phyloP scores from a whole-genome alignment of 2,113 vertebrate genomes.

The Anas platyrhynchos region DNA sequence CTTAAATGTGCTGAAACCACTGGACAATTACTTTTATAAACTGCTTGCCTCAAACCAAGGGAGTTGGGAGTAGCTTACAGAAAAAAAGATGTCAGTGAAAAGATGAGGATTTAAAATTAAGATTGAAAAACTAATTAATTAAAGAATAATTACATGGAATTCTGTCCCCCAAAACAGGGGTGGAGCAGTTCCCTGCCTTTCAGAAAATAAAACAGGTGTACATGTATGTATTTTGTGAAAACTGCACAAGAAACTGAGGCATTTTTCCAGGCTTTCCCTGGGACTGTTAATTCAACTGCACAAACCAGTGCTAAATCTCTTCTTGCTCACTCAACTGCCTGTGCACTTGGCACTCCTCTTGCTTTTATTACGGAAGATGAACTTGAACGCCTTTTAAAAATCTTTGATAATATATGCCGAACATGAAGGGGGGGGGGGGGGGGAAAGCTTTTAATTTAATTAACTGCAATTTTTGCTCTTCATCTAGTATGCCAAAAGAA shows the following conservation, averaged over 20 bases:
- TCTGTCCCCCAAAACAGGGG: not conserved
- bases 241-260: not conserved
- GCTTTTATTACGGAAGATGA: not conserved
- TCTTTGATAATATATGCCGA: not conserved
- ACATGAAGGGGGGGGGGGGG: too few relatives aligned
- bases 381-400: not conserved
- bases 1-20: not conserved
- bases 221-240: not conserved
- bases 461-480: not conserved
- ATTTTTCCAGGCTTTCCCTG: not conserved
- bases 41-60: not conserved
- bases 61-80: not conserved
- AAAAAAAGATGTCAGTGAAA: not conserved
- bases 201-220: fast-evolving
- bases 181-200: not conserved
- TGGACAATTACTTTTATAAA: not conserved
- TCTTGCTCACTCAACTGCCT: not conserved
- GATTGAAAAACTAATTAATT: not conserved
- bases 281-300: not conserved
- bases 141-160: not conserved
- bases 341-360: not conserved
- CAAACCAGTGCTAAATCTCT: not conserved
- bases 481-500: not conserved
- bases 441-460: not conserved
- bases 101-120: not conserved